Conservation (phyloP, 2,888 invertebrate genomes). For the Sarcophaga rosellei region DNA sequence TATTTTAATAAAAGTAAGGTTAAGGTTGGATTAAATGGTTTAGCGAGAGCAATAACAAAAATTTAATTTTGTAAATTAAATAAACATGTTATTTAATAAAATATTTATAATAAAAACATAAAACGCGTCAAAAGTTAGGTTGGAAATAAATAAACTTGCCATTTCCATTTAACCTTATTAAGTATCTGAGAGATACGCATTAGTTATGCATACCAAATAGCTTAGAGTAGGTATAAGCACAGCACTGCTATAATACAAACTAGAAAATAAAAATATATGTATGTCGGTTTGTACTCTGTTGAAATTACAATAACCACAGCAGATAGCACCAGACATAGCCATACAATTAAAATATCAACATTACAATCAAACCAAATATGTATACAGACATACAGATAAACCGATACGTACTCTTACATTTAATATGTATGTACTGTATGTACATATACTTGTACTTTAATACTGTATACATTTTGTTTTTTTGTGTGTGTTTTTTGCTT, state of each 20-base stretch:
- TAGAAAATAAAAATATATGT: too few species aligned
- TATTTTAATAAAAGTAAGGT: neutral
- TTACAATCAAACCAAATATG: constrained; percentile 6
- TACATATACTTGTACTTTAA: constrained; percentile 14
- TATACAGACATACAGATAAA: neutral
- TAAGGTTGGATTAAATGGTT: too few species aligned
- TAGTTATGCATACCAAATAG: constrained; percentile 46
- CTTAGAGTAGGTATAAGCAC: neutral
- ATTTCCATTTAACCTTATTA: constrained; percentile 69
- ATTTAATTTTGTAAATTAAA: too few species aligned
- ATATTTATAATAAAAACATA: neutral
- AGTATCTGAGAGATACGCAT: constrained; percentile 66
- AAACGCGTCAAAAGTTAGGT: neutral
- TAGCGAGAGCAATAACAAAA: too few species aligned
- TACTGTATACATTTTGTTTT: constrained; percentile 26
- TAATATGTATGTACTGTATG: neutral
- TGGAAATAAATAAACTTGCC: constrained; percentile 46
- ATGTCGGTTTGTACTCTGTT: neutral
- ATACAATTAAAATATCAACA: constrained; percentile 49
- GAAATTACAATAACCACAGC: constrained; percentile 56
- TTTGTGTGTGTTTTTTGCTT: neutral
- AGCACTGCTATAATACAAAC: constrained; percentile 25
- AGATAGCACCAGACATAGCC: constrained; percentile 54
- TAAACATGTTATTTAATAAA: too few species aligned
- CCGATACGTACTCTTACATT: neutral